These are phyloP conservation scores for Epinephelus awoara DNA, from an alignment of 2,797 vertebrate species.

Conservation along the genomic window DNA sequence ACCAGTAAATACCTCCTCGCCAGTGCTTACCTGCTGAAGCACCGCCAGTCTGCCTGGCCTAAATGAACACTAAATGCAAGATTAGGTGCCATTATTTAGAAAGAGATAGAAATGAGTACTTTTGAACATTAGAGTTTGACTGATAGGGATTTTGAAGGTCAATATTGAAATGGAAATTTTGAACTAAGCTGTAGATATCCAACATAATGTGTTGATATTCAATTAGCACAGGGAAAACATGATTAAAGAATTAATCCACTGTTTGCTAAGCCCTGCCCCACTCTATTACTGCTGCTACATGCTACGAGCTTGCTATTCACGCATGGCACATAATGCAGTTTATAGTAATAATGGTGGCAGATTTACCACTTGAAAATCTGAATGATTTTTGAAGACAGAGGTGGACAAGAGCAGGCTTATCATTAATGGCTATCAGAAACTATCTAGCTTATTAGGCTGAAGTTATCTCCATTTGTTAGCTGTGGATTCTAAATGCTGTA, in stretches of 20 bases:
- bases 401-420: background rate
- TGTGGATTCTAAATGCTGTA: too few species aligned
- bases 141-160: background rate
- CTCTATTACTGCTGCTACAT: background rate
- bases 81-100: slow-evolving; percentile 13
- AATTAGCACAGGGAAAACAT: background rate
- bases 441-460: too few species aligned
- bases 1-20: slow-evolving; percentile 50
- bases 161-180: background rate
- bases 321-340: too few species aligned
- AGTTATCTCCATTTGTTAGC: too few species aligned
- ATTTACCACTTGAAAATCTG: background rate
- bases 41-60: slow-evolving; percentile 8
- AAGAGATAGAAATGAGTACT: slow-evolving; percentile 1
- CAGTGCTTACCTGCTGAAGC: slow-evolving; percentile 46
- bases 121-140: slow-evolving; percentile 8
- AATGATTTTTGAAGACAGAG: background rate
- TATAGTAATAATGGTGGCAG: background rate
- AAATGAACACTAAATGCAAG: slow-evolving; percentile 28
- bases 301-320: too few species aligned
- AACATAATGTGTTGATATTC: slow-evolving; percentile 13
- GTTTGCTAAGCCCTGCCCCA: background rate
- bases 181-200: slow-evolving; percentile 8
- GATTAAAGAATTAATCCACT: slow-evolving; percentile 5
- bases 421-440: background rate